phyloP scores from a whole-genome alignment of 2,888 invertebrate species.

The Ypsolopha scabrella region DNA sequence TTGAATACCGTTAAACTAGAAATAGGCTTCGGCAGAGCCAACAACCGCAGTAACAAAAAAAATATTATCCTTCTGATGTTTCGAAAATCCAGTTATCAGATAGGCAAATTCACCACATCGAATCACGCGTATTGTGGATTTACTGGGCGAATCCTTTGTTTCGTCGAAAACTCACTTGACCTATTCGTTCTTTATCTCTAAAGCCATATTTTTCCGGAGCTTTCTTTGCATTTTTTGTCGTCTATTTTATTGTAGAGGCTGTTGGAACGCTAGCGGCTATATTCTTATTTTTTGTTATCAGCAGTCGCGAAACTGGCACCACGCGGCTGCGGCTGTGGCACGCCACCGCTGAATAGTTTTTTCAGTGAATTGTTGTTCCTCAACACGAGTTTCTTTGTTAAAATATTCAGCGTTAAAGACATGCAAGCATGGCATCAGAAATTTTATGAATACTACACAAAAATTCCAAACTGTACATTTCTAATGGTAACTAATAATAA shows the following conservation, averaged over 20 bases:
- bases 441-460: not conserved
- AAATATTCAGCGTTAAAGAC: not conserved
- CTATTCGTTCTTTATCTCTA: not conserved
- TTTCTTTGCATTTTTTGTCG: not conserved
- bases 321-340: not conserved
- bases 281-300: not conserved
- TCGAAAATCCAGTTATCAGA: too few species aligned
- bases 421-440: not conserved
- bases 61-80: too few species aligned
- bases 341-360: constrained; percentile 1
- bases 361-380: not conserved
- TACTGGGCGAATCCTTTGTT: not conserved
- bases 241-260: constrained; percentile 1
- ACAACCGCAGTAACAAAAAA: too few species aligned
- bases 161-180: not conserved
- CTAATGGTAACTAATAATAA: not conserved
- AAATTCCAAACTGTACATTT: not conserved
- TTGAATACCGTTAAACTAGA: too few species aligned
- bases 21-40: too few species aligned
- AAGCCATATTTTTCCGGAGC: not conserved
- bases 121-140: too few species aligned
- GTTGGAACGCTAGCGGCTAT: not conserved
- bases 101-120: too few species aligned
- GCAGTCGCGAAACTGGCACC: constrained; percentile 1
- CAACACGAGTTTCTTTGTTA: not conserved